A percentile compares a stretch with the other conserved stretches of the same genome.
phyloP scores from a whole-genome alignment of 2,113 vertebrate genomes.

The Todiramphus saurophagus region DNA sequence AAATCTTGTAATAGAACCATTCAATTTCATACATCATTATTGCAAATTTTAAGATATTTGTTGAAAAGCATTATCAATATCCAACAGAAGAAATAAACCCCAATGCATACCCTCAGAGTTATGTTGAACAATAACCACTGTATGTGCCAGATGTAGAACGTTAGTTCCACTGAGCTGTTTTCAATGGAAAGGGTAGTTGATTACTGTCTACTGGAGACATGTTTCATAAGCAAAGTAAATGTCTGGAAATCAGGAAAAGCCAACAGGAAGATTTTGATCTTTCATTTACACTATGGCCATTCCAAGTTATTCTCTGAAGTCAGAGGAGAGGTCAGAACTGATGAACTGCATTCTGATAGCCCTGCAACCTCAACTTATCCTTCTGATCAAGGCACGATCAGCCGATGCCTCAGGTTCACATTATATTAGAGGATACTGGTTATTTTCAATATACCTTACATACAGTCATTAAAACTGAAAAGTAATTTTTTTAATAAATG shows the following conservation, averaged over 20 bases:
- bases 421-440: not conserved
- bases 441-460: not conserved
- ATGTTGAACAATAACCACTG: not conserved
- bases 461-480: not conserved
- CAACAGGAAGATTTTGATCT: conserved; percentile 48
- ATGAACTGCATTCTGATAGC: conserved; percentile 6
- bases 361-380: not conserved
- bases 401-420: not conserved
- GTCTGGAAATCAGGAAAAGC: conserved; percentile 36
- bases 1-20: not conserved
- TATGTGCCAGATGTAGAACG: conserved; percentile 3
- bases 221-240: conserved; percentile 34
- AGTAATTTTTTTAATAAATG: not conserved
- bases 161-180: conserved; percentile 32
- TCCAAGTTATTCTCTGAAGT: conserved; percentile 50
- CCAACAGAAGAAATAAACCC: not conserved
- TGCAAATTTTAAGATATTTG: conserved; percentile 50
- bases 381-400: not conserved
- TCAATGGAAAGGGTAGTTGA: conserved; percentile 8
- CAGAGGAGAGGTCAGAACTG: conserved; percentile 6
- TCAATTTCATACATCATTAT: not conserved
- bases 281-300: conserved; percentile 51
- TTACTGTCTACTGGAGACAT: conserved; percentile 21
- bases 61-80: conserved; percentile 34
- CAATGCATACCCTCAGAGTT: not conserved